Conservation (phyloP, 1,140 invertebrate genomes). For the Pentalonia nigronervosa region DNA sequence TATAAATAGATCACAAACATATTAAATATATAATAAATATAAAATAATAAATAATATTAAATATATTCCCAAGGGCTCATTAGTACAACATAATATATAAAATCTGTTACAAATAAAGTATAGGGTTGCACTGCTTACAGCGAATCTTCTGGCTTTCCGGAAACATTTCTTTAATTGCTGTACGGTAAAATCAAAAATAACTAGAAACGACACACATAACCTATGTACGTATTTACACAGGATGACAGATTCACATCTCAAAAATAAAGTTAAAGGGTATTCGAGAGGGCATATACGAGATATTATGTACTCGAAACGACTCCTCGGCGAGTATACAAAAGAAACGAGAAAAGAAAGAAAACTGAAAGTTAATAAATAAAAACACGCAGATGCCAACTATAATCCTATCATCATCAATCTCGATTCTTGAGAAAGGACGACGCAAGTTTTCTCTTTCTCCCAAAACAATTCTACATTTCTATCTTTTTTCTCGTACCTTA, state of each 20-base stretch:
- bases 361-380: not conserved
- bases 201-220: not conserved
- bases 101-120: not conserved
- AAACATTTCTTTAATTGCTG: not conserved
- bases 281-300: not conserved
- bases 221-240: not conserved
- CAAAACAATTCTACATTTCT: not conserved
- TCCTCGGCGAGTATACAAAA: not conserved
- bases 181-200: not conserved
- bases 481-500: not conserved
- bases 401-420: constrained; percentile 19
- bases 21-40: no score
- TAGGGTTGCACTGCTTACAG: no score
- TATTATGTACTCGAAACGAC: not conserved
- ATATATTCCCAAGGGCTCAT: no score
- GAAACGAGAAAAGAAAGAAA: not conserved
- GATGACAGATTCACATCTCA: not conserved
- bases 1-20: no score
- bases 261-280: not conserved
- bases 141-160: not conserved
- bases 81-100: not conserved
- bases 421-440: not conserved
- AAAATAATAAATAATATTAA: no score
- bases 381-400: not conserved
- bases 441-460: not conserved